These are phyloP conservation scores for Elmis aenea DNA, from an alignment of 2,888 invertebrate genomes.

Conservation along the genomic window DNA sequence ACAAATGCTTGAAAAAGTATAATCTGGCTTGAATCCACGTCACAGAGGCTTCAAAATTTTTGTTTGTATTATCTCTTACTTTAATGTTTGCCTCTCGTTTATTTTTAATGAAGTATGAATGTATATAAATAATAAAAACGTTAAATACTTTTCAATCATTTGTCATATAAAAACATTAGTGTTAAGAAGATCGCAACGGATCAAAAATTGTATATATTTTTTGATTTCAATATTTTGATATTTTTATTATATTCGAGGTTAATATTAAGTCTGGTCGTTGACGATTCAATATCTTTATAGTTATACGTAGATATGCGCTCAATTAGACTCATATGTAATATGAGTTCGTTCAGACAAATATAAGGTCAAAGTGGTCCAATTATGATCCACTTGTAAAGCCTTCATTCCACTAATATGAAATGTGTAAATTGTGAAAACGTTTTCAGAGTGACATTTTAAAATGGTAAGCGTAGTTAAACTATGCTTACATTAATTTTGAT, in stretches of 20 bases:
- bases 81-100: no score
- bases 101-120: background rate
- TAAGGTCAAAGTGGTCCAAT: no score
- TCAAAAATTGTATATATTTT: constrained; percentile 19
- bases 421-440: constrained; percentile 1
- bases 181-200: constrained; percentile 17
- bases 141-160: constrained; percentile 9
- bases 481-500: no score
- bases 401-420: constrained; percentile 9
- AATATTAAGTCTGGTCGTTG: constrained; percentile 22
- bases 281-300: constrained; percentile 25
- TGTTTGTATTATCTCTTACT: no score
- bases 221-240: constrained; percentile 20
- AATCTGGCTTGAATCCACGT: no score
- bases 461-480: no score
- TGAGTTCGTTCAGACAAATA: constrained; percentile 7
- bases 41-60: no score
- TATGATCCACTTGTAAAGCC: constrained; percentile 6
- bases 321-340: constrained; percentile 12
- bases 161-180: constrained; percentile 2
- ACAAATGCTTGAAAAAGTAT: no score
- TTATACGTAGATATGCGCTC: constrained; percentile 14
- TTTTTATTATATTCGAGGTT: constrained; percentile 19
- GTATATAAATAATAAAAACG: background rate
- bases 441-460: no score